These are phyloP conservation scores for Scytalopus superciliaris DNA, from an alignment of 2,113 vertebrate species.

Conservation along the genomic window DNA sequence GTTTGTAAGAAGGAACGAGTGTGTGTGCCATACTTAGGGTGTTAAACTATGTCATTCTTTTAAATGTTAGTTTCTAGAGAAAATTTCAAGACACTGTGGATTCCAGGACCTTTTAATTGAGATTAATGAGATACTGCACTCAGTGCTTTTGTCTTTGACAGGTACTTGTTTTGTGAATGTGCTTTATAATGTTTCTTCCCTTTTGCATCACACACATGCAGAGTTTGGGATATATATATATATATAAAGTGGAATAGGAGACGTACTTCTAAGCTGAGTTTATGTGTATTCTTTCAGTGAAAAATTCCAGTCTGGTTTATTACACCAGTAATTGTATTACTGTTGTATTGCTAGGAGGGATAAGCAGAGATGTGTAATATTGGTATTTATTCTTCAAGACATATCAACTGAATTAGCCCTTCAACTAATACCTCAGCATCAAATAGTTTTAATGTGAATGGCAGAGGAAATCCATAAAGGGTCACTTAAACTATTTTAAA, in stretches of 20 bases:
- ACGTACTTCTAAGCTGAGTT: no score
- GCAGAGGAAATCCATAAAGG: background rate
- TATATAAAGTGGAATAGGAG: no score
- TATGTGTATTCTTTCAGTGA: background rate
- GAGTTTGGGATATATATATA: background rate
- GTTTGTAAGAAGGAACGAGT: background rate
- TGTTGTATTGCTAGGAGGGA: background rate
- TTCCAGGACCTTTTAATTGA: background rate
- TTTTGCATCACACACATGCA: background rate
- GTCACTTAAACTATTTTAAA: background rate
- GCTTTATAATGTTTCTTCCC: background rate
- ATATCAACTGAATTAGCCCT: no score
- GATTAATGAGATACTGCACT: background rate
- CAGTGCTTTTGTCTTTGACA: background rate
- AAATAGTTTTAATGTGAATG: background rate
- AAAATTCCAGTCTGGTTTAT: background rate
- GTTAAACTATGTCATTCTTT: background rate
- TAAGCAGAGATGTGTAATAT: background rate
- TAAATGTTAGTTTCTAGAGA: background rate
- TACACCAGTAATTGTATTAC: background rate
- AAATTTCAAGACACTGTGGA: background rate
- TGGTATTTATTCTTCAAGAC: background rate
- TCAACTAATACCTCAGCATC: background rate
- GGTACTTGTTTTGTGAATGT: conserved; percentile 1
- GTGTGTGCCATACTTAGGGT: background rate